Percentiles rank a stretch among this genome's conserved stretches.
Conservation (phyloP, 2,888 invertebrate genomes). For the Cacoxenus indagator region DNA sequence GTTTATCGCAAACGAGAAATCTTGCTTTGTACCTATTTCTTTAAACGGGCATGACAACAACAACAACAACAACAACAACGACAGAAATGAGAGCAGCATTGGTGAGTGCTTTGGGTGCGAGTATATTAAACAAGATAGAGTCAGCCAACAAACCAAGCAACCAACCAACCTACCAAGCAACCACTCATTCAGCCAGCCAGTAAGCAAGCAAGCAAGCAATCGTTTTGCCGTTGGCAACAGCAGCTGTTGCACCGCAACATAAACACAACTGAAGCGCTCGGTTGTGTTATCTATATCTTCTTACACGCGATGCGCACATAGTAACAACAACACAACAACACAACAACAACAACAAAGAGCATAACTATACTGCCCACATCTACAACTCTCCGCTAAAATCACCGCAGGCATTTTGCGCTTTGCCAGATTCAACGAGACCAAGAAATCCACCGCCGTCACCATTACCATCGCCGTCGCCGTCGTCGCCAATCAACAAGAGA, state of each 20-base stretch:
- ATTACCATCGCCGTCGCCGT: not conserved
- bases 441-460: not conserved
- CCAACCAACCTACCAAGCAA: not conserved
- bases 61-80: slow-evolving; percentile 42
- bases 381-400: not conserved
- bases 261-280: slow-evolving; percentile 53
- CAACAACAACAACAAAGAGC: slow-evolving; percentile 30
- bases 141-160: slow-evolving; percentile 18
- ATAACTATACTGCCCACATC: slow-evolving; percentile 40
- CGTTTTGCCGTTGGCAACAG: slow-evolving; percentile 21
- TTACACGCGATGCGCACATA: slow-evolving; percentile 31
- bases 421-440: slow-evolving; percentile 13
- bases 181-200: not conserved
- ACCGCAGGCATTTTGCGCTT: slow-evolving; percentile 11
- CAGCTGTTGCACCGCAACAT: slow-evolving; percentile 57
- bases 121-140: slow-evolving; percentile 22
- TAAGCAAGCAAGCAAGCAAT: slow-evolving; percentile 20
- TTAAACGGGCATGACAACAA: not conserved
- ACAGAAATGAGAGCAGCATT: slow-evolving; percentile 30
- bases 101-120: not conserved
- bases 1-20: slow-evolving; percentile 19
- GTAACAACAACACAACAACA: slow-evolving; percentile 38
- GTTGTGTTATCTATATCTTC: slow-evolving; percentile 31
- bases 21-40: slow-evolving; percentile 12
- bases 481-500: slow-evolving; percentile 13